Evolutionary conservation across 2,797 vertebrate species (phyloP).

Genomic region (Garrulus glandarius): DNA sequence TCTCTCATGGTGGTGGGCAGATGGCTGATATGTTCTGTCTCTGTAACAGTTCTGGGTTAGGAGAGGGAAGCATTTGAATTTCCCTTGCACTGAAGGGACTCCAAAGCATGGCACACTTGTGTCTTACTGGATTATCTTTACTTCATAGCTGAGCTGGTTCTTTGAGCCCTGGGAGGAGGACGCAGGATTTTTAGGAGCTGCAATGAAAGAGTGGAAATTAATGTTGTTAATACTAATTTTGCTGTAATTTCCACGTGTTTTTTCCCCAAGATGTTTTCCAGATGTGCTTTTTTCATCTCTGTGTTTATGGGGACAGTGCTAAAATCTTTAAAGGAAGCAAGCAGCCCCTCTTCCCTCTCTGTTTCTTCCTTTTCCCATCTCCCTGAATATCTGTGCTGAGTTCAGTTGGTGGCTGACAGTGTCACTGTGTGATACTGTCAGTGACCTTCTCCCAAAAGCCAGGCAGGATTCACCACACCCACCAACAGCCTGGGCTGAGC

Average conservation of each 20-base stretch:
- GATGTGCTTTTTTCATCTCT: neutral
- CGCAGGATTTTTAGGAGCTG: neutral
- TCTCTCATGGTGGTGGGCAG: neutral
- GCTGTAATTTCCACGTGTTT: neutral
- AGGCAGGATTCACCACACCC: neutral
- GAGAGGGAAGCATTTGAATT: slow-evolving; percentile 14
- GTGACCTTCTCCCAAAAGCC: neutral
- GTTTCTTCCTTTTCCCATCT: neutral
- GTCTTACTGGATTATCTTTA: neutral
- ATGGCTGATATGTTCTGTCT: neutral
- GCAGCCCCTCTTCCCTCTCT: neutral
- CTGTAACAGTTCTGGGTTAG: neutral
- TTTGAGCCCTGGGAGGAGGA: neutral
- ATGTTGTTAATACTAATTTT: neutral
- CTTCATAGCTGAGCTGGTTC: neutral
- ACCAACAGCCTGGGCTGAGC: neutral
- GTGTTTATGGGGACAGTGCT: neutral
- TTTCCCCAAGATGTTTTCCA: neutral
- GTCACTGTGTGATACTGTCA: neutral
- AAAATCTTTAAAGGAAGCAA: neutral
- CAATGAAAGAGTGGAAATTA: neutral
- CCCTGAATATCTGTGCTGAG: neutral
- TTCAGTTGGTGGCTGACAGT: neutral
- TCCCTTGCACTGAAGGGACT: neutral
- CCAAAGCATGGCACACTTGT: neutral